These are phyloP conservation scores for Gila robusta DNA, from an alignment of 2,797 vertebrate species.

Conservation along the genomic window DNA sequence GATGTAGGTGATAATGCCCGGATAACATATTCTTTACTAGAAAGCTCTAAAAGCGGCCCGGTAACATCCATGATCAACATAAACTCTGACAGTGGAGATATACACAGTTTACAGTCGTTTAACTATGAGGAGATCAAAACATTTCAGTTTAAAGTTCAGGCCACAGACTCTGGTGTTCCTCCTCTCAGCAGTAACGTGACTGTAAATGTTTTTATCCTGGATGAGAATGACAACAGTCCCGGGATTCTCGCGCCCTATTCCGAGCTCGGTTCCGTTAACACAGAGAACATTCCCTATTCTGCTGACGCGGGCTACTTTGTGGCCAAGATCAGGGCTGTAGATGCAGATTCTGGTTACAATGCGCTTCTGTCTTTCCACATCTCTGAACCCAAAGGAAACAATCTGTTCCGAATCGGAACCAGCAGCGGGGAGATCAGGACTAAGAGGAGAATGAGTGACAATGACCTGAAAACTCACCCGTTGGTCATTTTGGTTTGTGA, in stretches of 20 bases:
- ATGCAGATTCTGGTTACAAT: constrained; percentile 68
- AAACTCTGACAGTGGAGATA: constrained; percentile 65
- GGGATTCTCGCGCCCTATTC: constrained; percentile 77
- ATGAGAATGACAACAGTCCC: constrained; percentile 67
- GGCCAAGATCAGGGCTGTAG: constrained; percentile 65
- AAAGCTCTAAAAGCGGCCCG: constrained; percentile 45
- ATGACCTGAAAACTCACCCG: constrained; percentile 61
- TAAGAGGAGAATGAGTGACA: constrained; percentile 64
- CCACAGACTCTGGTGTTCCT: constrained; percentile 75
- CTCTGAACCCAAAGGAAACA: constrained; percentile 62
- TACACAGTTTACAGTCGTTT: constrained; percentile 64
- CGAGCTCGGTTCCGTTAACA: constrained; percentile 79
- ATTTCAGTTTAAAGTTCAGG: constrained; percentile 65
- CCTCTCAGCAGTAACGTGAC: constrained; percentile 64
- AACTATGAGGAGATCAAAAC: constrained; percentile 66
- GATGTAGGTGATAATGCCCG: constrained; percentile 67
- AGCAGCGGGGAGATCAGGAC: constrained; percentile 68
- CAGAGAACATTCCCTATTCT: constrained; percentile 79
- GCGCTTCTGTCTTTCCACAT: constrained; percentile 64
- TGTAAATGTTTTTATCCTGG: constrained; percentile 64
- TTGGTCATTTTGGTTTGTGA: constrained; percentile 65
- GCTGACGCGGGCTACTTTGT: constrained; percentile 66
- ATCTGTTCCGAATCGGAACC: constrained; percentile 64
- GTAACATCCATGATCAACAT: constrained; percentile 62
- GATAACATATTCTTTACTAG: constrained; percentile 65